Percentiles rank a stretch among this genome's conserved stretches.
Conservation (phyloP, 2,113 vertebrate genomes). For the Zingel zingel region DNA sequence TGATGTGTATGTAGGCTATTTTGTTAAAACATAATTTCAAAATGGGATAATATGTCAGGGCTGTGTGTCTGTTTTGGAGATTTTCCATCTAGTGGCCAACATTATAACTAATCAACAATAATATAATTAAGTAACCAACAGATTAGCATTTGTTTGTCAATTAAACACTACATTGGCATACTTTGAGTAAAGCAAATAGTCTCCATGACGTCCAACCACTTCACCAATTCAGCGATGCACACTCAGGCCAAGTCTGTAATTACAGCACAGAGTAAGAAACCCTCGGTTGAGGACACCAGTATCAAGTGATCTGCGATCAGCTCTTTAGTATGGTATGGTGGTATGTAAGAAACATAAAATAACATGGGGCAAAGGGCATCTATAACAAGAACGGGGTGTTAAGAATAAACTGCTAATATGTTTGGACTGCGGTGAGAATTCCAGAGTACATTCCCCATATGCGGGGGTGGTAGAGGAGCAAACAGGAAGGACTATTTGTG, state of each 20-base stretch:
- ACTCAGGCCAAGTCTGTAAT: conserved; percentile 41
- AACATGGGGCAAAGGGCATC: conserved; percentile 62
- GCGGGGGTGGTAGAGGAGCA: conserved; percentile 61
- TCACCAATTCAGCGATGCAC: conserved; percentile 1
- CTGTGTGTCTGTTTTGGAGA: not conserved
- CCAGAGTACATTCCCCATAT: conserved; percentile 80
- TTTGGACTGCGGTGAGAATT: conserved; percentile 75
- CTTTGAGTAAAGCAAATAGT: not conserved
- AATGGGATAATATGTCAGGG: no score
- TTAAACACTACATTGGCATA: not conserved
- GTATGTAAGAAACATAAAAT: conserved; percentile 69
- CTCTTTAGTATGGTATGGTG: conserved; percentile 61
- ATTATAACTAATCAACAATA: not conserved
- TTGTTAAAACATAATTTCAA: not conserved
- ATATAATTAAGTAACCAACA: not conserved
- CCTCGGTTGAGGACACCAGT: conserved; percentile 11
- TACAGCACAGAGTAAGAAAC: conserved; percentile 29
- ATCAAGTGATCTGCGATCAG: conserved; percentile 58
- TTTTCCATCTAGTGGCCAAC: not conserved
- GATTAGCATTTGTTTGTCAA: not conserved
- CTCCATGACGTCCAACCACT: conserved; percentile 1
- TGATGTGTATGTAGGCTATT: not conserved
- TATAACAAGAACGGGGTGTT: conserved; percentile 70
- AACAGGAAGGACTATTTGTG: conserved; percentile 75
- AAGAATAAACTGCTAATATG: conserved; percentile 84